These are phyloP conservation scores for Spilarctia lutea DNA, from an alignment of 2,888 invertebrate genomes.

Conservation along the genomic window DNA sequence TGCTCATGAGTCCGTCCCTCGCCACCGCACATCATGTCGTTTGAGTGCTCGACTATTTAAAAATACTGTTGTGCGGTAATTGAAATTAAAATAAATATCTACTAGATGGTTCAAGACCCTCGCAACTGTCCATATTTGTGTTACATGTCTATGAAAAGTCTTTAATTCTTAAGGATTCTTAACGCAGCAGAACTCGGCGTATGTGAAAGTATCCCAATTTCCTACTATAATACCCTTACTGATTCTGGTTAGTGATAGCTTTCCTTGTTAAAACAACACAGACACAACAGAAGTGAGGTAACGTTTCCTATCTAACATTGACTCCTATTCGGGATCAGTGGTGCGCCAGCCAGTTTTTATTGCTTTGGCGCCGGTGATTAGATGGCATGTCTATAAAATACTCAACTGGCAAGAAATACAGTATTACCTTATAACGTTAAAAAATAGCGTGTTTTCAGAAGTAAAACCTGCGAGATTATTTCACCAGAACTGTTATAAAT, in stretches of 20 bases:
- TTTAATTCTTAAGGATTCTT: too few relatives aligned
- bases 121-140: neutral
- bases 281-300: neutral
- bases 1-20: neutral
- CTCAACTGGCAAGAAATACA: neutral
- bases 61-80: neutral
- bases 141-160: too few relatives aligned
- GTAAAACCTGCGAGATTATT: neutral
- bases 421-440: neutral
- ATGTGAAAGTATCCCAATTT: too few relatives aligned
- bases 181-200: too few relatives aligned
- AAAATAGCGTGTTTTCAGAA: neutral
- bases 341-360: slow-evolving; percentile 11
- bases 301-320: slow-evolving; percentile 23
- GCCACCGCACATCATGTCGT: neutral
- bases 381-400: neutral
- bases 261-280: neutral
- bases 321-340: slow-evolving; percentile 15
- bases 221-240: too few relatives aligned
- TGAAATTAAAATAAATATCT: neutral
- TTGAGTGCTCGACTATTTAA: neutral
- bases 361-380: slow-evolving; percentile 15
- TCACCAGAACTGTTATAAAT: neutral
- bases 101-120: neutral
- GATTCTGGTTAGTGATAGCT: too few relatives aligned